Conservation (phyloP, 2,888 invertebrate species). For the Pediacus dermestoides region DNA sequence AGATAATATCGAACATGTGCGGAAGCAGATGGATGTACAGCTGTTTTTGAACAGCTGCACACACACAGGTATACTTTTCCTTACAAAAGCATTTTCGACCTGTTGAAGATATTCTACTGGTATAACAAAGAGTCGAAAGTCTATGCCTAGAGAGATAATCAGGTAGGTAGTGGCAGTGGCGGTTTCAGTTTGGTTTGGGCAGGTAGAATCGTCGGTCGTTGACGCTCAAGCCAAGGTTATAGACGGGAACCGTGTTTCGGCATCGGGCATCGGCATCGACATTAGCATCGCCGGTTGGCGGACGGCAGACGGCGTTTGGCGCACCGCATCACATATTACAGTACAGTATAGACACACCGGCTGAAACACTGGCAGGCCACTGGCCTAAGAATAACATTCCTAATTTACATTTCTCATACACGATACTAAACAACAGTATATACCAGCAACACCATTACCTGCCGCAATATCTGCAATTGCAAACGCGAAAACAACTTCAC, state of each 20-base stretch:
- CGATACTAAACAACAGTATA: too few relatives aligned
- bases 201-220: conserved; percentile 40
- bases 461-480: conserved; percentile 20
- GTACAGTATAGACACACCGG: conserved; percentile 19
- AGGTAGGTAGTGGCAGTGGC: conserved; percentile 33
- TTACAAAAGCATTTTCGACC: conserved; percentile 22
- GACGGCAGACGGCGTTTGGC: conserved; percentile 12
- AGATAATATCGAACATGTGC: conserved; percentile 38
- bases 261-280: conserved; percentile 2
- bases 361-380: conserved; percentile 5
- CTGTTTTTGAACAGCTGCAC: conserved; percentile 41
- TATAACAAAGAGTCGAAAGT: too few relatives aligned
- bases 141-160: too few relatives aligned
- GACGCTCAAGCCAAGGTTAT: conserved; percentile 37
- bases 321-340: conserved; percentile 36
- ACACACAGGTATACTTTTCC: conserved; percentile 25
- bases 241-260: conserved; percentile 24
- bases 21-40: conserved; percentile 47
- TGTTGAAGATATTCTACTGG: too few relatives aligned
- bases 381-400: conserved; percentile 12
- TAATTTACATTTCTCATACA: conserved; percentile 18
- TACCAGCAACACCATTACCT: conserved; percentile 23
- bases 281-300: conserved; percentile 29
- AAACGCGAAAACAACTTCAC: conserved; percentile 1
- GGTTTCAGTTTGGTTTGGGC: conserved; percentile 32